A percentile compares a stretch with the other conserved stretches of the same genome.
phyloP scores from a whole-genome alignment of 2,888 invertebrate species.

The Taphrorychus bicolor region DNA sequence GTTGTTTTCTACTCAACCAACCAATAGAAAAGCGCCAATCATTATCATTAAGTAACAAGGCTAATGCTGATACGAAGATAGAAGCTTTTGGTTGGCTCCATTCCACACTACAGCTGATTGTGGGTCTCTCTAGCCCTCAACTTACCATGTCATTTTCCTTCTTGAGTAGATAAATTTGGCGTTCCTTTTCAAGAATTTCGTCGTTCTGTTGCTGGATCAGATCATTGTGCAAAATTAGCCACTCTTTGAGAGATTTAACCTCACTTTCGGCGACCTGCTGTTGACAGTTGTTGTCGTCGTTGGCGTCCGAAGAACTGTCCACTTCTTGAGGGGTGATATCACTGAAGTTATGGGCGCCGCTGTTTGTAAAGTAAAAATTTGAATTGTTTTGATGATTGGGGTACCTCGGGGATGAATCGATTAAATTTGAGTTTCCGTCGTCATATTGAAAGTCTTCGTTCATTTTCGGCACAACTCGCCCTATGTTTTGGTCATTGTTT shows the following conservation, averaged over 20 bases:
- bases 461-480: conserved; percentile 60
- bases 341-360: neutral
- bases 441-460: conserved; percentile 59
- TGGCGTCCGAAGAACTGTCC: conserved; percentile 41
- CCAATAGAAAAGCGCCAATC: too few relatives aligned
- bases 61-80: too few relatives aligned
- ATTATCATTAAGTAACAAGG: too few relatives aligned
- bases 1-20: neutral
- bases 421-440: conserved; percentile 54
- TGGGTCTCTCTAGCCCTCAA: too few relatives aligned
- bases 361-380: conserved; percentile 14
- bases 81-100: too few relatives aligned
- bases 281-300: conserved; percentile 16
- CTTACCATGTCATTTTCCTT: conserved; percentile 83
- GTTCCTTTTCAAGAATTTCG: conserved; percentile 80
- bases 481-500: conserved; percentile 60
- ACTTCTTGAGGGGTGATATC: conserved; percentile 9
- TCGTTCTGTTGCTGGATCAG: conserved; percentile 91
- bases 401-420: conserved; percentile 51
- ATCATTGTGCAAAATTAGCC: conserved; percentile 83
- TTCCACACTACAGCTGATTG: too few relatives aligned
- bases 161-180: conserved; percentile 72
- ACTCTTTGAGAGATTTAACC: conserved; percentile 77
- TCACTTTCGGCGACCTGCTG: conserved; percentile 62
- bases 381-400: conserved; percentile 41